Evolutionary conservation across 1,140 invertebrate species (phyloP).

Genomic region (Penaeus japonicus): DNA sequence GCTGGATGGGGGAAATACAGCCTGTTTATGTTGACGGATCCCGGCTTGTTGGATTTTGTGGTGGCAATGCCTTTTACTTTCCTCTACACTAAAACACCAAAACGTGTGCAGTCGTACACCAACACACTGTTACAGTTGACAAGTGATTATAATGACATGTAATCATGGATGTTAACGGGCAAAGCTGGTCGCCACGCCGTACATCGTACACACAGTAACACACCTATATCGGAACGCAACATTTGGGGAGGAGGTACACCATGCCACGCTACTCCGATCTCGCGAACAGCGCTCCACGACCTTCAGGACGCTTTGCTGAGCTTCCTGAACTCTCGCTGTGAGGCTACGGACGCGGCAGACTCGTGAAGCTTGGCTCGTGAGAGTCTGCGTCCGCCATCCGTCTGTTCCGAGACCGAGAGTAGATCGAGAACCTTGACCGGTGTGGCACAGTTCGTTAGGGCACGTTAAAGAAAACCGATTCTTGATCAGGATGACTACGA

Average conservation of each 20-base stretch:
- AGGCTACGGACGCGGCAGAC: too few relatives aligned
- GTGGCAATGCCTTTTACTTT: slow-evolving; percentile 4
- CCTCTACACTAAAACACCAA: slow-evolving; percentile 21
- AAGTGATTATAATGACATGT: slow-evolving; percentile 27
- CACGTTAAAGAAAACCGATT: too few relatives aligned
- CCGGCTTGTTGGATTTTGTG: neutral
- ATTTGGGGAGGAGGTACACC: slow-evolving; percentile 14
- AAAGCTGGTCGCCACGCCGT: neutral
- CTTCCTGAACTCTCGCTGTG: too few relatives aligned
- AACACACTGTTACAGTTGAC: slow-evolving; percentile 6
- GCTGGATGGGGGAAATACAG: slow-evolving; percentile 18
- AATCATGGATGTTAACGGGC: slow-evolving; percentile 6
- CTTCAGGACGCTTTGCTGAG: too few relatives aligned
- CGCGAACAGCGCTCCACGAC: neutral
- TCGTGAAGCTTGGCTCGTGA: too few relatives aligned
- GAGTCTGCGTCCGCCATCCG: too few relatives aligned
- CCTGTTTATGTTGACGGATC: slow-evolving; percentile 23
- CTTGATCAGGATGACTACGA: too few relatives aligned
- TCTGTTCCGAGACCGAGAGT: too few relatives aligned
- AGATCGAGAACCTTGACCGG: too few relatives aligned
- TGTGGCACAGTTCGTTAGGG: too few relatives aligned
- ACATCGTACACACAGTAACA: slow-evolving; percentile 23
- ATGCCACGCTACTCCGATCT: neutral
- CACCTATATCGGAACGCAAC: slow-evolving; percentile 28
- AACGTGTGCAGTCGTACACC: neutral